Percentiles rank a stretch among this genome's conserved stretches.
Evolutionary conservation across 2,888 invertebrate species (phyloP).

Genomic region (Epistrophe eligans): DNA sequence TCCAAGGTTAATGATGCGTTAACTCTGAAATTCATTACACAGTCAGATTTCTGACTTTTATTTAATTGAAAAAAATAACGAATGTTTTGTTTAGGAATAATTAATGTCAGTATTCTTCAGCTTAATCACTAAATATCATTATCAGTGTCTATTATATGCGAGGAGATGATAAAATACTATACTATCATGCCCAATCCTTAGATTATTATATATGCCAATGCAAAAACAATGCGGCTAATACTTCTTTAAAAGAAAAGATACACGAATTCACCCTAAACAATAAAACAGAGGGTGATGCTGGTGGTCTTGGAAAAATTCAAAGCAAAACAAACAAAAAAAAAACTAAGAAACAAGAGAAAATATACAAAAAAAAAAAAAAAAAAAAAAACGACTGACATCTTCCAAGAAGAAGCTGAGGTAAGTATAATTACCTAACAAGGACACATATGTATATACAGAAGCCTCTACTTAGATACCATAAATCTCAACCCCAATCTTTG

Average conservation of each 20-base stretch:
- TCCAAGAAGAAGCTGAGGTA: conserved; percentile 64
- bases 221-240: conserved; percentile 36
- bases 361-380: not conserved
- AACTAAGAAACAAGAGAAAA: conserved; percentile 8
- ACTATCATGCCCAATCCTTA: not conserved
- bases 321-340: not conserved
- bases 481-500: conserved; percentile 51
- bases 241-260: conserved; percentile 9
- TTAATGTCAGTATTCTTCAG: not conserved
- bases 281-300: conserved; percentile 44
- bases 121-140: not conserved
- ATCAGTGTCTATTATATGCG: not conserved
- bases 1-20: no score
- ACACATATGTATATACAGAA: conserved; percentile 4
- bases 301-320: conserved; percentile 19
- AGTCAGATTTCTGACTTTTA: no score
- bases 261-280: conserved; percentile 39
- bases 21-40: no score
- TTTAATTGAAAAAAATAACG: no score
- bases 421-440: conserved; percentile 68
- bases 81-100: no score
- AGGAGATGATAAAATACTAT: not conserved
- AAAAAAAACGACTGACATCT: conserved; percentile 2
- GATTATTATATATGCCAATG: conserved; percentile 36
- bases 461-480: conserved; percentile 32